Evolutionary conservation across 2,113 vertebrate genomes (phyloP).

Genomic region (Bolborhynchus lineola): DNA sequence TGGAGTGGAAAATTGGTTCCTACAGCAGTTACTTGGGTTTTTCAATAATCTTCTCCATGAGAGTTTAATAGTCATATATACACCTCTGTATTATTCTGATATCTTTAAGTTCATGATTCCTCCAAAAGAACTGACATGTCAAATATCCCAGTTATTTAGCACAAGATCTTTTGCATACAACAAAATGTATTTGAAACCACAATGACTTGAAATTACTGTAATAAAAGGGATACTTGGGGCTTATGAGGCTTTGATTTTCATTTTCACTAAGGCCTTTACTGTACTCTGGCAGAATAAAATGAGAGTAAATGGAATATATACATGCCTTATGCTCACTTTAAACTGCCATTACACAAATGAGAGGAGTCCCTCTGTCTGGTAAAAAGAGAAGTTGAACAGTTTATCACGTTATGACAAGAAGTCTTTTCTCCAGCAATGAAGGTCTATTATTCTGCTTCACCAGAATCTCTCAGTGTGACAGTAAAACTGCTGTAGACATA

Average conservation of each 20-base stretch:
- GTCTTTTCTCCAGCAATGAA: background rate
- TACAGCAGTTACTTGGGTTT: background rate
- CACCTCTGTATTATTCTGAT: background rate
- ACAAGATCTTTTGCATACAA: background rate
- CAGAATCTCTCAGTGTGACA: background rate
- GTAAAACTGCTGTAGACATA: background rate
- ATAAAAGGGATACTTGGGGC: background rate
- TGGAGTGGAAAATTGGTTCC: background rate
- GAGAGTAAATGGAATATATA: background rate
- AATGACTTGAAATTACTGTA: background rate
- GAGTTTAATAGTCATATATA: constrained; percentile 8
- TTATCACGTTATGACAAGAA: constrained; percentile 8
- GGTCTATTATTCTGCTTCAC: background rate
- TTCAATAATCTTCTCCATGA: background rate
- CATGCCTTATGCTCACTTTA: background rate
- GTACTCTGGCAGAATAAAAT: background rate
- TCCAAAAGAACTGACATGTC: background rate
- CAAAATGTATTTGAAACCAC: constrained; percentile 8
- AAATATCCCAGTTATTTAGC: constrained; percentile 16
- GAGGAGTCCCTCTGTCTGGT: background rate
- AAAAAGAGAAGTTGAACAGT: background rate
- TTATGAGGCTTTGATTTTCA: constrained; percentile 34
- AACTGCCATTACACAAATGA: constrained; percentile 13
- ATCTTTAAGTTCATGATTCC: background rate
- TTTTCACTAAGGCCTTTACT: background rate